Conservation (phyloP, 1,140 invertebrate species). For the Thalassaphorura encarpata region DNA sequence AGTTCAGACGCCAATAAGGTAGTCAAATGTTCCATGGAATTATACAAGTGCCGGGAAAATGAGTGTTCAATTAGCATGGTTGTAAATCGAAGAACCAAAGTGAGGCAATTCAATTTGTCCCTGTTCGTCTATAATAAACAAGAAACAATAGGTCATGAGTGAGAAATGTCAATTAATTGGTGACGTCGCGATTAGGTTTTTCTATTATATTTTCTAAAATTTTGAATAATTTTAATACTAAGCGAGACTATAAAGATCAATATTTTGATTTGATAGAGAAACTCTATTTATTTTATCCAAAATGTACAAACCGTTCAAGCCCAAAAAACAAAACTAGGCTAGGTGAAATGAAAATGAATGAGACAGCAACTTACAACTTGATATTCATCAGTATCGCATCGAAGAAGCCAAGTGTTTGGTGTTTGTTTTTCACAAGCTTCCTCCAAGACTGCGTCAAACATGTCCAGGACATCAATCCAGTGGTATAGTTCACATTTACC, state of each 20-base stretch:
- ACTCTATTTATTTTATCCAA: no score
- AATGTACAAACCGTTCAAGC: no score
- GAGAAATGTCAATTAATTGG: neutral
- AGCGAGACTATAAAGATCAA: no score
- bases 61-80: slow-evolving; percentile 81
- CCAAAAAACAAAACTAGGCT: neutral
- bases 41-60: slow-evolving; percentile 80
- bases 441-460: slow-evolving; percentile 71
- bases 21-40: slow-evolving; percentile 80
- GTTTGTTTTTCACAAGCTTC: slow-evolving; percentile 54
- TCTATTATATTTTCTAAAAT: no score
- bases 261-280: no score
- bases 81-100: slow-evolving; percentile 72
- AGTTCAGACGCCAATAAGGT: slow-evolving; percentile 72
- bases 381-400: slow-evolving; percentile 61
- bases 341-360: neutral
- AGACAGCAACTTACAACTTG: slow-evolving; percentile 4
- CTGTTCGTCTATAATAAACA: no score
- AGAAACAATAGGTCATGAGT: neutral
- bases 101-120: no score
- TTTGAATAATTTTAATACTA: no score
- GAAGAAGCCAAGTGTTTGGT: slow-evolving; percentile 62
- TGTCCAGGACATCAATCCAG: slow-evolving; percentile 78
- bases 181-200: neutral
- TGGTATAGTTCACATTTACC: slow-evolving; percentile 86